Evolutionary conservation across 2,888 invertebrate genomes (phyloP).

Genomic region (Dasysyrphus albostriatus): DNA sequence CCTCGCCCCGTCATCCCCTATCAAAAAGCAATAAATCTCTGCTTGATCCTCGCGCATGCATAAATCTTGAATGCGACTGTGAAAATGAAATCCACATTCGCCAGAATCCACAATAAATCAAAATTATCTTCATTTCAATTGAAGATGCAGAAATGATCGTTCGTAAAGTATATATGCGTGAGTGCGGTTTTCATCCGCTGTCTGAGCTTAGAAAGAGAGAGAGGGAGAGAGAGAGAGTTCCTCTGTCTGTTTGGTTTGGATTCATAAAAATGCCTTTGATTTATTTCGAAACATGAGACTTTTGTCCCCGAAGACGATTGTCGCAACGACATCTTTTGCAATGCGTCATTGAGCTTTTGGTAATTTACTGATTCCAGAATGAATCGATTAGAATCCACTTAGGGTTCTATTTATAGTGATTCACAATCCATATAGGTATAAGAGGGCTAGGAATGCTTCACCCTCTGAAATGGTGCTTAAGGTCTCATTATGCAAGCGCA

Average conservation of each 20-base stretch:
- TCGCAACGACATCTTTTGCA: slow-evolving; percentile 18
- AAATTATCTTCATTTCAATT: slow-evolving; percentile 74
- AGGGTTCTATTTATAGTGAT: slow-evolving; percentile 23
- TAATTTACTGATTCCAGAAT: slow-evolving; percentile 27
- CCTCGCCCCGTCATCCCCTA: slow-evolving; percentile 64
- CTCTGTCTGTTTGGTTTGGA: not conserved
- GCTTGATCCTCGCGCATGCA: slow-evolving; percentile 66
- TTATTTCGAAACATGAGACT: slow-evolving; percentile 49
- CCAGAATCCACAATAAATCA: slow-evolving; percentile 69
- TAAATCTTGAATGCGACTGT: slow-evolving; percentile 64
- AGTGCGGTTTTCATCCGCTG: not conserved
- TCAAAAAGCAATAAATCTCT: slow-evolving; percentile 72
- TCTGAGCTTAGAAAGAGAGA: not conserved
- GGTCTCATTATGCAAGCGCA: slow-evolving; percentile 51
- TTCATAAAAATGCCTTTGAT: slow-evolving; percentile 38
- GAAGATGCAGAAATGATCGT: slow-evolving; percentile 55
- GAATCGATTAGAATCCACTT: slow-evolving; percentile 55
- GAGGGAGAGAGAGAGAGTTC: not conserved
- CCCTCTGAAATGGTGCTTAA: not conserved
- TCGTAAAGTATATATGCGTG: not conserved
- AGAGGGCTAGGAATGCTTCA: slow-evolving; percentile 9
- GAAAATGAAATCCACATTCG: slow-evolving; percentile 58
- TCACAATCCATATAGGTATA: slow-evolving; percentile 9
- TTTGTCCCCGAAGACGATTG: slow-evolving; percentile 34
- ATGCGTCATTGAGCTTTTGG: slow-evolving; percentile 68